These are phyloP conservation scores for Turdus rufiventris DNA, from an alignment of 2,113 vertebrate genomes.

Conservation along the genomic window DNA sequence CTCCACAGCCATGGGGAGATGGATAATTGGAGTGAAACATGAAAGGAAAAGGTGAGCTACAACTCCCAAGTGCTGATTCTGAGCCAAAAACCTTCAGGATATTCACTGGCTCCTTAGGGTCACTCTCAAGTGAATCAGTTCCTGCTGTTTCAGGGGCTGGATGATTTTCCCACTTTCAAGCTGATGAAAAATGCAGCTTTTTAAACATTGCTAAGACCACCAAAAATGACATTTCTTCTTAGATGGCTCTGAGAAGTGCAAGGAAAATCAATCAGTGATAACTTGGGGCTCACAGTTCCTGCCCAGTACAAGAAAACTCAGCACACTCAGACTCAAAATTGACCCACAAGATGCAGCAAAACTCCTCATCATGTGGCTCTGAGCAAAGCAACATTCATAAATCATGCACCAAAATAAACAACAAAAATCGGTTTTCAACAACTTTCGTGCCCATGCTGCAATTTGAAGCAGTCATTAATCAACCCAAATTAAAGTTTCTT, in stretches of 20 bases:
- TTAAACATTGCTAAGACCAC: not conserved
- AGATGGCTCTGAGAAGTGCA: not conserved
- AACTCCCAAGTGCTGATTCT: not conserved
- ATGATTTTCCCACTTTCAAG: not conserved
- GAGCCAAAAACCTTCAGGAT: not conserved
- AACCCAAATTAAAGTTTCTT: not conserved
- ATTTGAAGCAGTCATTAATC: not conserved
- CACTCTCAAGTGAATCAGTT: not conserved
- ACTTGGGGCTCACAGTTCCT: not conserved
- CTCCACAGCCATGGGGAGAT: not conserved
- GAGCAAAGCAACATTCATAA: not conserved
- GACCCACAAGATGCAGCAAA: not conserved
- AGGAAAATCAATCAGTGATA: not conserved
- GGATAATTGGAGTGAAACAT: not conserved
- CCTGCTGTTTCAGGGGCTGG: not conserved
- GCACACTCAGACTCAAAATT: not conserved
- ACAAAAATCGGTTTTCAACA: not conserved
- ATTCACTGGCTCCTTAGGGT: not conserved
- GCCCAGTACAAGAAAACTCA: not conserved
- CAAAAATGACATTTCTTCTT: not conserved
- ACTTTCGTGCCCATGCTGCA: slow-evolving; percentile 7
- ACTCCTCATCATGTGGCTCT: not conserved
- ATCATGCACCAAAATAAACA: not conserved
- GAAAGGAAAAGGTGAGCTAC: not conserved
- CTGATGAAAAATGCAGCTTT: not conserved